These are phyloP conservation scores for Ibidorhyncha struthersii DNA, from an alignment of 2,113 vertebrate genomes.

Conservation along the genomic window DNA sequence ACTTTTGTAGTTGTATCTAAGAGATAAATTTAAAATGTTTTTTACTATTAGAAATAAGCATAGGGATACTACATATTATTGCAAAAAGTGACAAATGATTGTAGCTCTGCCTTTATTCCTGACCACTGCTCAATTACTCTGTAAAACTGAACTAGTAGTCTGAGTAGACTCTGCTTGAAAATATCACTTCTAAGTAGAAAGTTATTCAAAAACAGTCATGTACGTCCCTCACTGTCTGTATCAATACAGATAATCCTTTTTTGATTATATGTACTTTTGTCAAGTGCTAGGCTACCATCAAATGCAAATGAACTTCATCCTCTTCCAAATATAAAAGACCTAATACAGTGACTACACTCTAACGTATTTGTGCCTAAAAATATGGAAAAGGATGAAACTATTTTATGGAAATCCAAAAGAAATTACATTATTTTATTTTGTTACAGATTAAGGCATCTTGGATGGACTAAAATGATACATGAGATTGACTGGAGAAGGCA, in stretches of 20 bases:
- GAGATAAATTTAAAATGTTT: neutral
- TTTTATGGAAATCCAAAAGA: neutral
- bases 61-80: neutral
- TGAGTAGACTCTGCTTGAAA: neutral
- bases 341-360: neutral
- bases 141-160: neutral
- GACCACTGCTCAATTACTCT: neutral
- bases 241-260: neutral
- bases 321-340: neutral
- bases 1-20: neutral
- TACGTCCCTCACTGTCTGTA: neutral
- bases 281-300: neutral
- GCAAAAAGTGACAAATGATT: neutral
- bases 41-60: neutral
- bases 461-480: neutral
- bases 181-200: neutral
- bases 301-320: neutral
- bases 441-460: neutral
- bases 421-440: neutral
- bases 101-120: neutral
- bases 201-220: neutral
- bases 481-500: neutral
- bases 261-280: neutral
- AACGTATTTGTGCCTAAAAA: neutral
- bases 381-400: neutral